Base-by-base conservation (phyloP, 2,888 invertebrate genomes). In the Ophioninae sp. region DNA sequence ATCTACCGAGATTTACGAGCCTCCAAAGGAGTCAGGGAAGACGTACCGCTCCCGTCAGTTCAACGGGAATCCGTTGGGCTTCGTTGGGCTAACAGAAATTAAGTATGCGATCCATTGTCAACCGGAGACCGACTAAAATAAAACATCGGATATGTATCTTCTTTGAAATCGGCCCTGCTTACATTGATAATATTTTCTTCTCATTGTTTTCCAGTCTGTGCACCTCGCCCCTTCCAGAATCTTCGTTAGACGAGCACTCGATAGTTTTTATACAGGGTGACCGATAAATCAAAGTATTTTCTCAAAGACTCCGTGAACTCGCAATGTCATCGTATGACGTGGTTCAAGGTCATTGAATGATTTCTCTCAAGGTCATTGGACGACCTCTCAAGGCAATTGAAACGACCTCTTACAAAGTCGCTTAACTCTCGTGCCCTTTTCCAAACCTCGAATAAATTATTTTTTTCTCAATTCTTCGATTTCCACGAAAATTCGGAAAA, bases 201-300 rank as follows among this genome's bases (percentile, higher is more conserved):
- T 72, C 23, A 68, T 77, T 83, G 74, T 69, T 83, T 62, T 77
- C 62, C 30, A 72, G 59, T 41, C 64, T 57, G 21, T 59, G 7
- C n/a, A 17, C n/a, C 8, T 17, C 50, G 30, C 30, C 30, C 30
- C 30, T 30, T 50, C 13, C 44, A 13, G 50, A 50, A 2, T 17
- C 3, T 6, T 50, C 13, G 17, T 17, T 6, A 50, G 61, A 30
- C 50, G 67, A 82, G 56, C 69, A 77, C 57, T 77, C 44, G 73
- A 73, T 17, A n/a, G 30, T 30, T 30, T 2, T 30, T 30, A 30
- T 30, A 30, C 30, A 30, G 30, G 30, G 30, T 30, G 30, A 30
- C 30, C 30, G 30, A 30, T 30, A 30, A 30, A 30, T 30, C 30
- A 3, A 30, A 3, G 30, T 2, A 30, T 30, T 30, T 30, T 30